phyloP scores from a whole-genome alignment of 2,797 vertebrate genomes.

The Sparus aurata region DNA sequence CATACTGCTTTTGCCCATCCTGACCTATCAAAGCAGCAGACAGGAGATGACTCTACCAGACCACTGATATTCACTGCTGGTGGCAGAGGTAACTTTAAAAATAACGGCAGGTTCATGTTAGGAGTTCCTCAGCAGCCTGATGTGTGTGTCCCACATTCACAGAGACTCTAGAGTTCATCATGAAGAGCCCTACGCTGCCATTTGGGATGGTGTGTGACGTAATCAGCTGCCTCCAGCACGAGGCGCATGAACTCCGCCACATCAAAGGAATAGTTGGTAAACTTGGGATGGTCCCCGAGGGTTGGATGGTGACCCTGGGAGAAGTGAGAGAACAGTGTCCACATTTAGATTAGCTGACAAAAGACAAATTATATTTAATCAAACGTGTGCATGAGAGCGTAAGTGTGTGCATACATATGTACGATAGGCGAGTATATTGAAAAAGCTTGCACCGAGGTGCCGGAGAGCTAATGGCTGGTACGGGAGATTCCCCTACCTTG shows the following conservation, averaged over 20 bases:
- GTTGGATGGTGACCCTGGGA: constrained; percentile 96
- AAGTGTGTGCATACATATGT: constrained; percentile 12
- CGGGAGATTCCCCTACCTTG: constrained; percentile 87
- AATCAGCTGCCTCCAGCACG: constrained; percentile 90
- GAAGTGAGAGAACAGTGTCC: constrained; percentile 31
- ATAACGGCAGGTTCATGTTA: not conserved
- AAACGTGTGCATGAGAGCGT: constrained; percentile 20
- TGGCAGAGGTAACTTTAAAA: constrained; percentile 27
- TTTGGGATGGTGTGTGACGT: constrained; percentile 89
- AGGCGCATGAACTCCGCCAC: constrained; percentile 94
- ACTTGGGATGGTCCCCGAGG: constrained; percentile 96
- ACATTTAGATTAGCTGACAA: too few species aligned
- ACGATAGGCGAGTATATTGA: constrained; percentile 35
- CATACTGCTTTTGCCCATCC: constrained; percentile 49
- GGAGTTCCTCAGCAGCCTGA: constrained; percentile 1
- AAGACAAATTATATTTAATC: not conserved
- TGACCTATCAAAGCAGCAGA: constrained; percentile 23
- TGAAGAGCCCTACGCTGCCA: constrained; percentile 85
- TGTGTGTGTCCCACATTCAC: constrained; percentile 5
- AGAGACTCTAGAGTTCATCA: constrained; percentile 89
- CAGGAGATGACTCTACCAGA: constrained; percentile 9
- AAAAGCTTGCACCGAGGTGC: constrained; percentile 25
- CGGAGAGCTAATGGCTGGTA: constrained; percentile 45
- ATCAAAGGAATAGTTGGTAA: constrained; percentile 97
- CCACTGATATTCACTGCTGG: constrained; percentile 11